These are phyloP conservation scores for Amazona ochrocephala DNA, from an alignment of 2,797 vertebrate species.

Conservation along the genomic window DNA sequence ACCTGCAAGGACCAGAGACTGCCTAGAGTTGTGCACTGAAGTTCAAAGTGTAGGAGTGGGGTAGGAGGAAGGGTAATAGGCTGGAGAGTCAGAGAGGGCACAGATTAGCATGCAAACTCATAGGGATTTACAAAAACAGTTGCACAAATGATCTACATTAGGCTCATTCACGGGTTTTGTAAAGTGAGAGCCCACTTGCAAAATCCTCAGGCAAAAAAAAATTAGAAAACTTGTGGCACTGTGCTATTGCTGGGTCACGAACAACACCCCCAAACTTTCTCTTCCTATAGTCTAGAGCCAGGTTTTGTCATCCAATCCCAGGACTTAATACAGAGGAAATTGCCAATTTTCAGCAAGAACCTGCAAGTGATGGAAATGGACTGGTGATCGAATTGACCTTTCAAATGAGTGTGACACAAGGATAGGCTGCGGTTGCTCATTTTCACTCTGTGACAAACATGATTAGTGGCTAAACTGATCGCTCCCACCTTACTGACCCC, in stretches of 20 bases:
- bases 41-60: neutral
- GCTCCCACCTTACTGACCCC: neutral
- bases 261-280: neutral
- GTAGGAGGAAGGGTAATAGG: neutral
- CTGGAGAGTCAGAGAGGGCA: neutral
- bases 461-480: neutral
- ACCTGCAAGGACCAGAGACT: neutral
- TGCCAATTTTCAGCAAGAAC: neutral
- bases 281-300: neutral
- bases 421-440: neutral
- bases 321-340: neutral
- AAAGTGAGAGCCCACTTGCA: neutral
- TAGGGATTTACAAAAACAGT: neutral
- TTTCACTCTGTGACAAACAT: neutral
- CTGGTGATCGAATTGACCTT: neutral
- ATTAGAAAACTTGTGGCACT: neutral
- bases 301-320: neutral
- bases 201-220: neutral
- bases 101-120: neutral
- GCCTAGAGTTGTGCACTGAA: neutral
- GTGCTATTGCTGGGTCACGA: neutral
- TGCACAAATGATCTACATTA: neutral
- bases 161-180: neutral
- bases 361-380: neutral
- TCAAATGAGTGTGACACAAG: neutral